Evolutionary conservation across 2,113 vertebrate species (phyloP).

Genomic region (Clarias macrocephalus): DNA sequence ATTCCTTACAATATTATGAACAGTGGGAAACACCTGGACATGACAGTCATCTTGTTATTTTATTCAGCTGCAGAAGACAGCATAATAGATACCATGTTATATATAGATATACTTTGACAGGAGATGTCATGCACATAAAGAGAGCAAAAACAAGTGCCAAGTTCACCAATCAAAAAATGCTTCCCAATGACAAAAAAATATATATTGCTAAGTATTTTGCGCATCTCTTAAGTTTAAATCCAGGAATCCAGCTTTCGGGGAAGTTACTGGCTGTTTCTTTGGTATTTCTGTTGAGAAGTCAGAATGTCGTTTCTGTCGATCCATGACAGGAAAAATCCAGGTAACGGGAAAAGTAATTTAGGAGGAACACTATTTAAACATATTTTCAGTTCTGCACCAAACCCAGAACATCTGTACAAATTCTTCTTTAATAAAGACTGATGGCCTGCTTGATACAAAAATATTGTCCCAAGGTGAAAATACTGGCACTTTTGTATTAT

Average conservation of each 20-base stretch:
- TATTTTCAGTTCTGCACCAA: background rate
- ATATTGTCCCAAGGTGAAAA: background rate
- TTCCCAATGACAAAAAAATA: background rate
- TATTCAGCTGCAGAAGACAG: conserved; percentile 21
- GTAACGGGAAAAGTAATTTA: background rate
- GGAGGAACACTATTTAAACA: background rate
- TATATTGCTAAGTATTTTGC: background rate
- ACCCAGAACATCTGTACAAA: background rate
- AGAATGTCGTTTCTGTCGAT: background rate
- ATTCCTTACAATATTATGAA: background rate
- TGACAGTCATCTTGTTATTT: background rate
- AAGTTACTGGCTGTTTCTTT: background rate
- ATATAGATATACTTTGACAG: background rate
- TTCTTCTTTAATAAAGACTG: background rate
- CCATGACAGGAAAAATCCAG: background rate
- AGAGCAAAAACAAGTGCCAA: background rate
- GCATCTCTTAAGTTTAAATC: background rate
- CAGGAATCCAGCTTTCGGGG: background rate
- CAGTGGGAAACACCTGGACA: background rate
- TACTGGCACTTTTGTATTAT: background rate
- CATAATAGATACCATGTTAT: background rate
- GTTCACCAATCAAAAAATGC: background rate
- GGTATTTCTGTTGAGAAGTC: background rate
- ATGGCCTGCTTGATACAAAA: background rate
- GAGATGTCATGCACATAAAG: background rate